Evolutionary conservation across 2,888 invertebrate genomes (phyloP).

Genomic region (Nycteola revayana): DNA sequence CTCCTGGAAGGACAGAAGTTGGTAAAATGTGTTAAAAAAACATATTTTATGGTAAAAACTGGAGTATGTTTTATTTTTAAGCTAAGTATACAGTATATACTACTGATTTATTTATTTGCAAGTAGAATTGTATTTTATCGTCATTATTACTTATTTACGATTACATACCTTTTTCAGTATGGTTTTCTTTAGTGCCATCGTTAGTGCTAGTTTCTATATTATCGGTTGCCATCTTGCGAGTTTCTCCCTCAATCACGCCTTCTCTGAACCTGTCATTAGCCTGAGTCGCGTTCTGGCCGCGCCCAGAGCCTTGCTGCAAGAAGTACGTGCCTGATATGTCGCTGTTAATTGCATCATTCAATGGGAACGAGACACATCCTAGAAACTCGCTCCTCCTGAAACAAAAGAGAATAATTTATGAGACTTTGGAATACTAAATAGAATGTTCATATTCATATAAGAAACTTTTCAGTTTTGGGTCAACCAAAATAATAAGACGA

Average conservation of each 20-base stretch:
- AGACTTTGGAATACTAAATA: conserved; percentile 1
- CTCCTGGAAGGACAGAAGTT: conserved; percentile 39
- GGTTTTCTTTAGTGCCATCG: conserved; percentile 68
- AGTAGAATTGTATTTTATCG: too few species aligned
- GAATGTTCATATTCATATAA: too few species aligned
- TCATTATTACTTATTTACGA: neutral
- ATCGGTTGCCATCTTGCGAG: conserved; percentile 75
- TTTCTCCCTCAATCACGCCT: conserved; percentile 55
- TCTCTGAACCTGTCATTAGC: conserved; percentile 49
- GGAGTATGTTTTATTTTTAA: too few species aligned
- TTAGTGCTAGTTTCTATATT: conserved; percentile 73
- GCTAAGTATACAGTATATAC: too few species aligned
- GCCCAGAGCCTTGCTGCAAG: conserved; percentile 79
- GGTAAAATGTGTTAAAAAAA: too few species aligned
- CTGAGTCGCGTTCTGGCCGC: conserved; percentile 46
- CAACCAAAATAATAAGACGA: too few species aligned
- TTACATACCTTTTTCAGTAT: conserved; percentile 64
- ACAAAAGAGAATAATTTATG: conserved; percentile 50
- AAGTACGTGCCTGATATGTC: conserved; percentile 86
- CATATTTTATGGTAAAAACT: too few species aligned
- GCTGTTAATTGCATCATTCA: conserved; percentile 90
- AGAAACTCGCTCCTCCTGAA: conserved; percentile 95
- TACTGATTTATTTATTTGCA: too few species aligned
- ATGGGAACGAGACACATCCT: conserved; percentile 96
- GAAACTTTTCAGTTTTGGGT: too few species aligned